Base-by-base conservation (phyloP, 2,797 vertebrate species). In the Sphenodon punctatus region DNA sequence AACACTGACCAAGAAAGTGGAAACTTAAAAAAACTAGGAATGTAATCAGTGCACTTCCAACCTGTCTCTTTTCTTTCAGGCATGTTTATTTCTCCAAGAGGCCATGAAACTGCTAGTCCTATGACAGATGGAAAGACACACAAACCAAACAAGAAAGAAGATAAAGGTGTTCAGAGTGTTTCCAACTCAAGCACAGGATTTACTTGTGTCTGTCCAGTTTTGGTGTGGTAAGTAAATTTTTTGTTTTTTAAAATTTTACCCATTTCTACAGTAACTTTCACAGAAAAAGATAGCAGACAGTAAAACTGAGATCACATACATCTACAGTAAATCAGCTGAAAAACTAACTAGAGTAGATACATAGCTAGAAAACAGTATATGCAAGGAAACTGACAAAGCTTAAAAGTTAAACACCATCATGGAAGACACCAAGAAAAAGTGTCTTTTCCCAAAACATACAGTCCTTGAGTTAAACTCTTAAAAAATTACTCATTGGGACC, bases 191-290 rank as follows among this genome's bases (percentile, higher is more conserved):
- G n/a, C 11, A 12, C 20, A 6, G 22, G 23, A 46, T 5, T 25
- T 48, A 22, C 22, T 48, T 46, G 48, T 46, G 23, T 48, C 46
- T 13, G 23, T 48, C 46, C 48, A 48, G 13, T 23, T 25, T 48
- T 41, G 38, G n/a, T 34, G 38, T 6, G 5, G 0, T 0, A 23
- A 2, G 11, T 14, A 32, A 39, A 1, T 1, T 6, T 39, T 20
- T 73, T 61, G 51, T 22, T 48, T 48, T 48, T 12, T 48, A 48
- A n/a, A n/a, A n/a, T n/a, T n/a, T n/a, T n/a, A 48, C 12, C 6
- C 20, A 23, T 11, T 46, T 12, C 25, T 48, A 48, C 46, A 23
- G 22, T 48, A 23, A 6, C 20, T 48, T 13, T 46, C 46, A 25
- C 46, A 48, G 23, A 25, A 46, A 48, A 25, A 48, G 48, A 46